Evolutionary conservation across 2,888 invertebrate species (phyloP), one percentile per base, ranked within the genome.

Genomic region (Spisula subtruncata): DNA sequence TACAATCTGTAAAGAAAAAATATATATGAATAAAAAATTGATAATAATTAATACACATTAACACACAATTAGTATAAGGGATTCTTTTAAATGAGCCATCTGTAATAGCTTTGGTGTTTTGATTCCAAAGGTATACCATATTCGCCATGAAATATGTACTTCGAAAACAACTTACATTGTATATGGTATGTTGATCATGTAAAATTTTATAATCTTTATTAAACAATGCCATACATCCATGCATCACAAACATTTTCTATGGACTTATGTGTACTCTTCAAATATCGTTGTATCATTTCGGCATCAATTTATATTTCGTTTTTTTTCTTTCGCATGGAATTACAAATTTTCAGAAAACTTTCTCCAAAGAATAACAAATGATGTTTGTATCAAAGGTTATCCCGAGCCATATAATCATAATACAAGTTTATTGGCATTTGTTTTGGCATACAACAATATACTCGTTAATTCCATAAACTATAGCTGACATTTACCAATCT

Each of bases 1-100:
- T 98, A 98, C 96, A 99, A 98, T 97, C n/a, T n/a, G n/a, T n/a
- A n/a, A 41, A 41, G 8, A 41, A 41, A 41, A 2, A 8, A 41
- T 8, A 41, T 41, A 41, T 5, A 41, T 5, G 2, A 41, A 8
- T 8, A 41, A 41, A 5, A 41, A 2, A 5, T 41, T 2, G 8
- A 41, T 41, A 8, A 5, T 41, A 41, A 41, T 8, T 41, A 8
- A 41, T 41, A 41, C n/a, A n/a, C n/a, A n/a, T n/a, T n/a, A n/a
- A n/a, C n/a, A n/a, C n/a, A n/a, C n/a, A n/a, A n/a, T n/a, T n/a
- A n/a, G n/a, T n/a, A n/a, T n/a, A n/a, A n/a, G n/a, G n/a, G n/a
- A n/a, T n/a, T n/a, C n/a, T n/a, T n/a, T n/a, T n/a, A n/a, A n/a
- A n/a, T n/a, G n/a, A n/a, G n/a, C n/a, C n/a, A n/a, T n/a, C n/a